Evolutionary conservation across 2,888 invertebrate genomes (phyloP), one percentile per base, ranked within the genome.

Genomic region (Coenonympha glycerion): DNA sequence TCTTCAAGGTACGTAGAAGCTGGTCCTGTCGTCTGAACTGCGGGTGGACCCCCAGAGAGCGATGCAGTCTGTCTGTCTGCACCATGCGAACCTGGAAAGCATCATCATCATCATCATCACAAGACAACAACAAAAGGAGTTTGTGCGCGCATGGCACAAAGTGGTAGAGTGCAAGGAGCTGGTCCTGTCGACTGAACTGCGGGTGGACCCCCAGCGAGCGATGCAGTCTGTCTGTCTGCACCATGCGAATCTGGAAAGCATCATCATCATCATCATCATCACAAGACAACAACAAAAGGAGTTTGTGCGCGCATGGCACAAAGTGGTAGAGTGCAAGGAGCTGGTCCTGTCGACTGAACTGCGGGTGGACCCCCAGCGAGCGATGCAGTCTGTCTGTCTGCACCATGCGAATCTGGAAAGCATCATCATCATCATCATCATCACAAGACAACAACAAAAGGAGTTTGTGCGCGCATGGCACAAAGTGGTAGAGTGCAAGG

Each of bases 171-270:
- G n/a, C n/a, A n/a, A 86, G 64, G 3, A 79, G 71, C 4, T 65
- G 61, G 52, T 84, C 81, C 28, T 84, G 79, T 47, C 74, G 65
- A 2, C 83, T 55, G 57, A 80, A 79, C 60, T 75, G 72, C 1
- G 86, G 85, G 30, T 86, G 84, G 0, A 85, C 81, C 0, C 83
- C 86, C 68, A 74, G 71, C 0, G 65, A 68, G 2, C 77, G 65
- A 9, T 80, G 63, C 1, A 60, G 63, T 0, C 84, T 68, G 48
- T 86, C 85, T 0, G 66, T 66, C 63, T 86, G 81, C 39, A 80
- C 83, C 60, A 71, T 72, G 1, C 82, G 76, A 13, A 84, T 73
- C 86, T 86, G 60, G 0, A 45, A 26, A 47, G n/a, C n/a, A n/a
- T n/a, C n/a, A n/a, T n/a, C n/a, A n/a, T n/a, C n/a, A n/a, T n/a